phyloP scores from a whole-genome alignment of 2,113 vertebrate genomes.

The Carassius carassius region DNA sequence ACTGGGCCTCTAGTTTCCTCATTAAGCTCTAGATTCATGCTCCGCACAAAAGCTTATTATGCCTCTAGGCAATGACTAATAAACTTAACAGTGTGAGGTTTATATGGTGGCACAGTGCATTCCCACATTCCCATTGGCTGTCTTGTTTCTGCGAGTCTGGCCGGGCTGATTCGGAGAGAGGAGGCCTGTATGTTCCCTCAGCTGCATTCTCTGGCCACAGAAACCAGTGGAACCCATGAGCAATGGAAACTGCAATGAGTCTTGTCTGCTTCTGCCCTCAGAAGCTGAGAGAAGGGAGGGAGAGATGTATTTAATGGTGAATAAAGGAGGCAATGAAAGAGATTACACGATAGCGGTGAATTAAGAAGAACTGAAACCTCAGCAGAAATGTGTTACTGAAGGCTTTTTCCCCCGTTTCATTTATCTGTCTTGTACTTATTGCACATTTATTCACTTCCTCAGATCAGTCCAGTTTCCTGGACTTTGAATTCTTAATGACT shows the following conservation, averaged over 20 bases:
- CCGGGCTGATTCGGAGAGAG: background rate
- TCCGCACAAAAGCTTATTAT: constrained; percentile 39
- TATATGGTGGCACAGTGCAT: constrained; percentile 29
- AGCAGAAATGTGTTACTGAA: constrained; percentile 49
- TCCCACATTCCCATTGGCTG: background rate
- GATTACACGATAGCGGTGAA: constrained; percentile 48
- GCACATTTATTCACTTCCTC: constrained; percentile 8
- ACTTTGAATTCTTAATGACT: background rate
- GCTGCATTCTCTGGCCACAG: constrained; percentile 61
- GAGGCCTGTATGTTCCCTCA: constrained; percentile 53
- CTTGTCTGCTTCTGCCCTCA: constrained; percentile 58
- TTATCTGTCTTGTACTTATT: background rate
- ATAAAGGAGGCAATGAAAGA: constrained; percentile 53
- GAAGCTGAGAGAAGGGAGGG: constrained; percentile 44
- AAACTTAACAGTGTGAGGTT: constrained; percentile 50
- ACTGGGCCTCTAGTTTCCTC: constrained; percentile 25
- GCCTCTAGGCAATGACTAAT: constrained; percentile 31
- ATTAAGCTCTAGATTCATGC: constrained; percentile 43
- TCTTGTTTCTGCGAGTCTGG: background rate
- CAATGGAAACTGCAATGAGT: constrained; percentile 72
- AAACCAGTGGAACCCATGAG: constrained; percentile 67
- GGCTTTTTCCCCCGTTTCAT: background rate
- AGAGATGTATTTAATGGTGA: constrained; percentile 43
- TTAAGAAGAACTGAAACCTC: constrained; percentile 53
- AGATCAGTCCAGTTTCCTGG: background rate